phyloP scores from a whole-genome alignment of 92 coral and sea anemone species.

The Ricordea florida region DNA sequence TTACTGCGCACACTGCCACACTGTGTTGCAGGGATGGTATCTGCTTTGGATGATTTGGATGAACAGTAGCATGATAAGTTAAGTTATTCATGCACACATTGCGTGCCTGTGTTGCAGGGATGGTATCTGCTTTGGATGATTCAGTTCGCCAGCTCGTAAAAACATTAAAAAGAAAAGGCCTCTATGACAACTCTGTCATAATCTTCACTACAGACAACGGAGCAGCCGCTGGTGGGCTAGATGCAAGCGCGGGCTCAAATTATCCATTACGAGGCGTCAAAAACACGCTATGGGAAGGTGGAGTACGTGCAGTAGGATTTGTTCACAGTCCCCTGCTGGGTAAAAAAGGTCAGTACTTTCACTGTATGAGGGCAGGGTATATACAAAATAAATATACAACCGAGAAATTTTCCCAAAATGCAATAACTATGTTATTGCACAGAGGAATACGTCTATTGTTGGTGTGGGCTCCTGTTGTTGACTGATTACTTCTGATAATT shows the following conservation, averaged over 20 bases:
- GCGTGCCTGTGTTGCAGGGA: conserved; percentile 51
- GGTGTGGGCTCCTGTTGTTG: no score
- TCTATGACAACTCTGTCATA: conserved; percentile 85
- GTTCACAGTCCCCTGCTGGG: conserved; percentile 94
- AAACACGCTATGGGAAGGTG: conserved; percentile 99
- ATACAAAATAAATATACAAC: no score
- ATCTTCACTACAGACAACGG: conserved; percentile 99
- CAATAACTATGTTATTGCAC: no score
- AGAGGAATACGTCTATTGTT: no score
- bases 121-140: conserved; percentile 94
- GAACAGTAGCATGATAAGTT: no score
- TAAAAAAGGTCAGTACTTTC: conserved; percentile 85
- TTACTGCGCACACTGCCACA: no score
- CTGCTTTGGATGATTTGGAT: conserved; percentile 91
- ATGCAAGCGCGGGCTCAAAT: conserved; percentile 97
- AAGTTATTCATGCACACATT: no score
- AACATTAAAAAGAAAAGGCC: conserved; percentile 81
- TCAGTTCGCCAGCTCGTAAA: conserved; percentile 85
- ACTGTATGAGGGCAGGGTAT: no score
- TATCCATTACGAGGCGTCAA: conserved; percentile 96
- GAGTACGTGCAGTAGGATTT: conserved; percentile 97
- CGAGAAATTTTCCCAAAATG: no score
- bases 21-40: conserved; percentile 78
- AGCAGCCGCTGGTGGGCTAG: conserved; percentile 98
- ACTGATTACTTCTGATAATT: no score